These are phyloP conservation scores for Clepsis dumicolana DNA, from an alignment of 2,888 invertebrate genomes.

Conservation along the genomic window DNA sequence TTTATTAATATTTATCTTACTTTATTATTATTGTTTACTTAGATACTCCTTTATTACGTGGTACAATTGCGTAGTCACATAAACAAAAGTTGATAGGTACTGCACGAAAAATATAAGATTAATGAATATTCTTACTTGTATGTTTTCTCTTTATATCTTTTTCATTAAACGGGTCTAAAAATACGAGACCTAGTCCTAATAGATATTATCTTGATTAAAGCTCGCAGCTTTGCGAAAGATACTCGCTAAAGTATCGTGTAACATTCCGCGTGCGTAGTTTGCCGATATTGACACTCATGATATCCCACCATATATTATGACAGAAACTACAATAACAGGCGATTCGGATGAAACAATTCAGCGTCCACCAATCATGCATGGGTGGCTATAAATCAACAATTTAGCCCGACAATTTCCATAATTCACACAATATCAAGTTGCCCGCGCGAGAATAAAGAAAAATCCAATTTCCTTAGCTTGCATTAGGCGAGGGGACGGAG, in stretches of 20 bases:
- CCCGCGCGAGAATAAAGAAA: slow-evolving; percentile 79
- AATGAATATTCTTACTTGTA: no score
- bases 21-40: background rate
- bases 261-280: background rate
- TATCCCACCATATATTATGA: slow-evolving; percentile 9
- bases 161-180: background rate
- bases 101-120: background rate
- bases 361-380: slow-evolving; percentile 63
- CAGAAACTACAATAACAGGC: slow-evolving; percentile 47
- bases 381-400: slow-evolving; percentile 80
- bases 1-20: background rate
- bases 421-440: slow-evolving; percentile 85
- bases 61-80: background rate
- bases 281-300: background rate
- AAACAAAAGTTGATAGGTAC: background rate
- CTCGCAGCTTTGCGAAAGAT: background rate
- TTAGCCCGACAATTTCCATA: slow-evolving; percentile 82
- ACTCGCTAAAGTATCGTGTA: background rate
- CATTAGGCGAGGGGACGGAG: slow-evolving; percentile 71
- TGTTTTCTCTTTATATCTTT: no score
- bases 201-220: background rate
- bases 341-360: slow-evolving; percentile 56
- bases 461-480: slow-evolving; percentile 83
- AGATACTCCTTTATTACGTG: background rate
- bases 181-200: background rate